Percentiles rank a stretch among this genome's conserved stretches.
Conservation (phyloP, 2,888 invertebrate genomes). For the Agrochola lota region DNA sequence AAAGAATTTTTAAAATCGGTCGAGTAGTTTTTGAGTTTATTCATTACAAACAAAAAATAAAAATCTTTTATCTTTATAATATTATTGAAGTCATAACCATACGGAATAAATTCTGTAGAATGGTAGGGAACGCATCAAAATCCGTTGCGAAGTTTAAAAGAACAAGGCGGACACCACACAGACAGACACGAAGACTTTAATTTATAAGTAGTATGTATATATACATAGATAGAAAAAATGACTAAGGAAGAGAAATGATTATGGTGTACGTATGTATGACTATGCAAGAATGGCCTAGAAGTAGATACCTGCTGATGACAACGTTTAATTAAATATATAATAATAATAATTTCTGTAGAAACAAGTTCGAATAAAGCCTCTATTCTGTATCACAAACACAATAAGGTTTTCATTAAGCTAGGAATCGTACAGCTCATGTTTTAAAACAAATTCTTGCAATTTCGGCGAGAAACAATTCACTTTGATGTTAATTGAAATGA, state of each 20-base stretch:
- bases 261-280: not conserved
- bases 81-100: not conserved
- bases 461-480: constrained; percentile 18
- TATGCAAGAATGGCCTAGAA: constrained; percentile 3
- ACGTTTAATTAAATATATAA: not conserved
- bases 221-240: not conserved
- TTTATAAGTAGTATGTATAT: not conserved
- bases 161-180: not conserved
- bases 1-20: no score
- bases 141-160: no score
- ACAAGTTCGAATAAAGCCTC: not conserved
- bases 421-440: not conserved
- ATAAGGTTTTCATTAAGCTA: constrained; percentile 2
- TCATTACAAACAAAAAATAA: no score
- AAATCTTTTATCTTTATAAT: no score
- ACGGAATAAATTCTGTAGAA: no score
- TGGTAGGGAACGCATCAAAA: not conserved
- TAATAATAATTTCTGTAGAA: not conserved
- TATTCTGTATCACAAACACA: not conserved
- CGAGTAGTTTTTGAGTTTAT: no score
- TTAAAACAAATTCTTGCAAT: constrained; percentile 6
- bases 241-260: constrained; percentile 12
- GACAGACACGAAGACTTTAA: not conserved
- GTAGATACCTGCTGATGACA: not conserved
- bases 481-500: constrained; percentile 34